Evolutionary conservation across 2,888 invertebrate genomes (phyloP).

Genomic region (Platypus cylindrus): DNA sequence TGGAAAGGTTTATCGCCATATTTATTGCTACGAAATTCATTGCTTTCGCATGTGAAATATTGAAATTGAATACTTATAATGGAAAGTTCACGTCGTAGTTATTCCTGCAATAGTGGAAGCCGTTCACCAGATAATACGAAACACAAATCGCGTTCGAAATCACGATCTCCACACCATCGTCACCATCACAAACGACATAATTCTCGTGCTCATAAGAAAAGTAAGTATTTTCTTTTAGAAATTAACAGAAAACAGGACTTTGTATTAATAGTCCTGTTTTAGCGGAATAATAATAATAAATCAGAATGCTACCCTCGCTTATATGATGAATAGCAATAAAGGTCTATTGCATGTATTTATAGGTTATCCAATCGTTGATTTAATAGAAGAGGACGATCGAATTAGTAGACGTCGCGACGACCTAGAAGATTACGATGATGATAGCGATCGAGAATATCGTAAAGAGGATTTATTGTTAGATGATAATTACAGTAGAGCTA

Average conservation of each 20-base stretch:
- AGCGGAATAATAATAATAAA: too few relatives aligned
- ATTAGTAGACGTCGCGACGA: too few relatives aligned
- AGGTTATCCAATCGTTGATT: too few relatives aligned
- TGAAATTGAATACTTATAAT: too few relatives aligned
- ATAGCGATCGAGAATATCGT: constrained; percentile 30
- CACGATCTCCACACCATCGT: constrained; percentile 26
- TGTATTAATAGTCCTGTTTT: too few relatives aligned
- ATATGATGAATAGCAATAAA: too few relatives aligned
- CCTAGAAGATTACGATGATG: constrained; percentile 30
- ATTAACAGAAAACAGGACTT: too few relatives aligned
- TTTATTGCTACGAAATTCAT: too few relatives aligned
- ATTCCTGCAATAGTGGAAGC: constrained; percentile 28
- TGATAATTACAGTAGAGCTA: constrained; percentile 26
- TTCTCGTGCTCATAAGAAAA: constrained; percentile 18
- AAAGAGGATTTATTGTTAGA: constrained; percentile 18
- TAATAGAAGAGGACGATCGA: constrained; percentile 26
- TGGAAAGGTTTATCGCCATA: too few relatives aligned
- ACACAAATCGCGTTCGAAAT: constrained; percentile 28
- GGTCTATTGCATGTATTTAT: too few relatives aligned
- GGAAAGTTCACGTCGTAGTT: constrained; percentile 20
- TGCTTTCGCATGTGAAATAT: too few relatives aligned
- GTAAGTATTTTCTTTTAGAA: constrained; percentile 18
- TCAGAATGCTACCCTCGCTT: background rate
- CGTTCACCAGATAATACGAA: constrained; percentile 28
- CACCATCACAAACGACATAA: constrained; percentile 28